phyloP scores from a whole-genome alignment of 2,797 vertebrate species.

The Hyperoplus lanceolatus region DNA sequence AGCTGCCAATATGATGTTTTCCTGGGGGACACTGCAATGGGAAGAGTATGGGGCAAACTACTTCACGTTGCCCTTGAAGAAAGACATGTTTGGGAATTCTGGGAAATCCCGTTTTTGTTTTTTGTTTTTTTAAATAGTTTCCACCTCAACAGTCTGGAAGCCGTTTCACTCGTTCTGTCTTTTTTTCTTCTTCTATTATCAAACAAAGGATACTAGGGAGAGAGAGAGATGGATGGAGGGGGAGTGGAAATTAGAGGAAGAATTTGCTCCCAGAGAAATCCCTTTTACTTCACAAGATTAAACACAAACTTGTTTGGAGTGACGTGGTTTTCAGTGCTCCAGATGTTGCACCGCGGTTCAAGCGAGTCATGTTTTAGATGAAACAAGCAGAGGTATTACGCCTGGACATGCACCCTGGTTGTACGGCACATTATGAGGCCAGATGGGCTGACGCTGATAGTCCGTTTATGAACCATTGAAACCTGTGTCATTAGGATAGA shows the following conservation, averaged over 20 bases:
- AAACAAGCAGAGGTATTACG: constrained; percentile 52
- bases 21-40: constrained; percentile 9
- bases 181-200: too few species aligned
- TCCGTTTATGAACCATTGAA: constrained; percentile 57
- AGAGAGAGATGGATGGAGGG: too few species aligned
- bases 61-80: constrained; percentile 16
- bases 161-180: background rate
- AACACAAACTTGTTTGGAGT: background rate
- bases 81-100: background rate
- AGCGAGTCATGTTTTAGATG: constrained; percentile 34
- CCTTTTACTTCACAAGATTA: background rate
- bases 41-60: constrained; percentile 13
- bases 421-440: constrained; percentile 53
- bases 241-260: background rate
- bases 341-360: constrained; percentile 48
- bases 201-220: too few species aligned
- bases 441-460: constrained; percentile 64
- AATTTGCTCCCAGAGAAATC: background rate
- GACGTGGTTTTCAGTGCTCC: constrained; percentile 16
- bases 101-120: background rate
- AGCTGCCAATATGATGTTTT: background rate
- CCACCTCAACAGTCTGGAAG: background rate
- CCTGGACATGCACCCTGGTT: constrained; percentile 41
- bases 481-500: constrained; percentile 49
- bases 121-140: background rate